These are phyloP conservation scores for Nettapus auritus DNA, from an alignment of 2,113 vertebrate genomes.

Conservation along the genomic window DNA sequence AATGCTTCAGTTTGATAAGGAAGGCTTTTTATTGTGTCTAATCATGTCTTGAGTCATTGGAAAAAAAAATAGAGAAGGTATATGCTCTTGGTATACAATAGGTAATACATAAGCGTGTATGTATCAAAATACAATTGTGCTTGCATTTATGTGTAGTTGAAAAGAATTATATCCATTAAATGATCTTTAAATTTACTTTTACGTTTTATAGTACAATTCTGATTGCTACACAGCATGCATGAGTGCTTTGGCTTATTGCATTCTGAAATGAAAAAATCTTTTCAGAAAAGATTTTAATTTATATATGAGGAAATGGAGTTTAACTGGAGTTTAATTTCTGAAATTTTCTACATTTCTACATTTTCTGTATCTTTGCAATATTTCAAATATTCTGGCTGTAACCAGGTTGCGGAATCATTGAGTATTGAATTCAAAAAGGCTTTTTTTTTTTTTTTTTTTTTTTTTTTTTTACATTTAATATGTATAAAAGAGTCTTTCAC, in stretches of 20 bases:
- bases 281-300: slow-evolving; percentile 57
- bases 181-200: slow-evolving; percentile 19
- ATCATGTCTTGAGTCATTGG: slow-evolving; percentile 49
- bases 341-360: slow-evolving; percentile 3
- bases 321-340: background rate
- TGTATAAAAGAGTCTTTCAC: background rate
- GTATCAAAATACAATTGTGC: background rate
- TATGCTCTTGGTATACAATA: slow-evolving; percentile 7
- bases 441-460: background rate
- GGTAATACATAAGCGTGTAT: background rate
- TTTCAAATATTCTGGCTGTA: background rate
- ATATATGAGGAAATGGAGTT: slow-evolving; percentile 7
- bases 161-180: slow-evolving; percentile 51
- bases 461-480: background rate
- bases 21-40: slow-evolving; percentile 71
- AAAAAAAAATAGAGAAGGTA: background rate
- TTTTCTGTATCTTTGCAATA: background rate
- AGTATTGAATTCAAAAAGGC: background rate
- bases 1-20: slow-evolving; percentile 70
- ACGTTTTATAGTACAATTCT: slow-evolving; percentile 55
- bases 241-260: slow-evolving; percentile 42
- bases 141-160: background rate
- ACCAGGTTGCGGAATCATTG: background rate
- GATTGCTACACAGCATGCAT: slow-evolving; percentile 16
- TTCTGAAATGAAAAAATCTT: slow-evolving; percentile 56